phyloP scores from a whole-genome alignment of 2,797 vertebrate species.

The Myotis planiceps region DNA sequence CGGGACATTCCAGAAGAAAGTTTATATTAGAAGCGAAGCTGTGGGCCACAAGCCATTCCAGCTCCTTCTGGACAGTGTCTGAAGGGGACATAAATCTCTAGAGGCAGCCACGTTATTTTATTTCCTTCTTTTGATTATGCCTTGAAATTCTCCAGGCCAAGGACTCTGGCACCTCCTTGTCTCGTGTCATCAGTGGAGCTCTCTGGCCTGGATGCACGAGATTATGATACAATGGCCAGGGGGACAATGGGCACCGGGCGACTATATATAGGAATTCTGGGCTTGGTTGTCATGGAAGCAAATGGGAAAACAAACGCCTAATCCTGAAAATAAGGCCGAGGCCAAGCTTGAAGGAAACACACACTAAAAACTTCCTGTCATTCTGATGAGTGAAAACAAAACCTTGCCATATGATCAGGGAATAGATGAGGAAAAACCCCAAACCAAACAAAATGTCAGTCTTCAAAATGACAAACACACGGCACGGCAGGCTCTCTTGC shows the following conservation, averaged over 20 bases:
- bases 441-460: background rate
- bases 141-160: slow-evolving; percentile 72
- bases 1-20: background rate
- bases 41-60: slow-evolving; percentile 18
- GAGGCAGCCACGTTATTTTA: slow-evolving; percentile 46
- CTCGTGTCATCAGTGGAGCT: slow-evolving; percentile 56
- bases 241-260: slow-evolving; percentile 69
- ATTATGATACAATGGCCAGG: slow-evolving; percentile 72
- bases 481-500: background rate
- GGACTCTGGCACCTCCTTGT: slow-evolving; percentile 37
- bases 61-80: slow-evolving; percentile 53
- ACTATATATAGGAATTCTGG: slow-evolving; percentile 80
- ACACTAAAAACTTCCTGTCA: slow-evolving; percentile 79
- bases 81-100: slow-evolving; percentile 44
- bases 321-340: slow-evolving; percentile 77
- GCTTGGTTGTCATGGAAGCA: slow-evolving; percentile 74
- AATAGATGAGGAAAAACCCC: slow-evolving; percentile 12
- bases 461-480: slow-evolving; percentile 19
- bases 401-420: slow-evolving; percentile 74
- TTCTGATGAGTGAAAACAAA: slow-evolving; percentile 79
- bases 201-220: slow-evolving; percentile 65
- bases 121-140: slow-evolving; percentile 74
- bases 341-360: slow-evolving; percentile 80
- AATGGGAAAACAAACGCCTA: slow-evolving; percentile 76
- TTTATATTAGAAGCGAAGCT: background rate